Evolutionary conservation across 2,888 invertebrate genomes (phyloP), one percentile per base, ranked within the genome.

Genomic region (Eulithis testata): DNA sequence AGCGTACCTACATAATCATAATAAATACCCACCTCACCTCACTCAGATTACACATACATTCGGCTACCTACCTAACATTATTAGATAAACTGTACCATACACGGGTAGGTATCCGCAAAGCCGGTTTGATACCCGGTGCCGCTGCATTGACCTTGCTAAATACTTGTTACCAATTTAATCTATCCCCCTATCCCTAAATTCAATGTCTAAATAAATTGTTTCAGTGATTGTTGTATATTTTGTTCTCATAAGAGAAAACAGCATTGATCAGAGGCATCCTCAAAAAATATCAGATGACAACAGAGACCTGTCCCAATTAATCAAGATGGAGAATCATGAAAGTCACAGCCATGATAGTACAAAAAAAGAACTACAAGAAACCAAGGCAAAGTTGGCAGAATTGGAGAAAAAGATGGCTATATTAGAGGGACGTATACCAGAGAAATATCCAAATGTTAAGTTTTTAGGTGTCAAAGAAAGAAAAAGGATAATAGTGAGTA

Each of bases 381-480:
- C 96, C 0, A 94, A 94, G 71, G 87, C 87, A 40, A 94, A 94
- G 76, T 94, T 97, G 69, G 92, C 94, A 47, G 94, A 95, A 60
- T 83, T 97, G 60, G 96, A 97, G 84, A 95, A 95, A 70, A 96
- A 96, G 88, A 91, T 97, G 47, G 94, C 94, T 58, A 92, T 95
- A 59, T 85, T 97, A 54, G 97, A 97, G 83, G 94, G 94, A 3
- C 94, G 95, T 79, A 94, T 97, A 53, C 96, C 97, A 1, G 97
- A 97, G 77, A 96, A 96, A 74, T 98, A 96, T 91, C 98, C 98
- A 0, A 96, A 97, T 83, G 98, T 99, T 0, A 97, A 96, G 84
- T 98, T 98, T 84, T 94, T 98, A 12, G 98, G 98, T 75, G 98
- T 98, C 85, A 96, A 97, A 81, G 96, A 97, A 74, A 95, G 99